Conservation (phyloP, 2,113 vertebrate genomes). For the Tachysurus fulvidraco region DNA sequence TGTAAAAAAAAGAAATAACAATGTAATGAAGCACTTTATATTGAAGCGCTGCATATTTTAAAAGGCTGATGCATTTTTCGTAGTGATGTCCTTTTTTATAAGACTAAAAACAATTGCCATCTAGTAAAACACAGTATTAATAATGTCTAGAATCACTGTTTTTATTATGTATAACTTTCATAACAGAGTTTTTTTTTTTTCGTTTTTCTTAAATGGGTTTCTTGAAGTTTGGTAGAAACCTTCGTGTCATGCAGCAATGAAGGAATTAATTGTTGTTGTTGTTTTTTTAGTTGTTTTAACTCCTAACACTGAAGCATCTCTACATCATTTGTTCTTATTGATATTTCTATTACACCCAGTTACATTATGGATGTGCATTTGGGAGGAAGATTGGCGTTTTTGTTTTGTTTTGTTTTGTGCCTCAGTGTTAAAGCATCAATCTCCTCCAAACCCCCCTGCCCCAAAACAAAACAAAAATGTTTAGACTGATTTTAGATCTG, state of each 20-base stretch:
- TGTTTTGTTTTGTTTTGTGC: slow-evolving; percentile 11
- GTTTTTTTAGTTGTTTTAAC: slow-evolving; percentile 27
- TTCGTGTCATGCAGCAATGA: slow-evolving; percentile 49
- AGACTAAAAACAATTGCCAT: slow-evolving; percentile 63
- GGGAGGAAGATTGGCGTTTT: not conserved
- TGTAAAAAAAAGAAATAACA: slow-evolving; percentile 73
- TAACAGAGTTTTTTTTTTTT: slow-evolving; percentile 46
- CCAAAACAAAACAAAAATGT: not conserved
- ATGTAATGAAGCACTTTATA: slow-evolving; percentile 82
- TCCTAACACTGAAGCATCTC: slow-evolving; percentile 39
- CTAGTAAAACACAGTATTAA: slow-evolving; percentile 65
- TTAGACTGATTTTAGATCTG: slow-evolving; percentile 26
- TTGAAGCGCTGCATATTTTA: slow-evolving; percentile 76
- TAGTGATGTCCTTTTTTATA: slow-evolving; percentile 78
- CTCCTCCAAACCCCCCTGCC: slow-evolving; percentile 2
- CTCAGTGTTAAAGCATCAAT: slow-evolving; percentile 29
- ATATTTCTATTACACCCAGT: slow-evolving; percentile 25
- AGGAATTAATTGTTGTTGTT: slow-evolving; percentile 48
- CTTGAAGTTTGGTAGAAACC: slow-evolving; percentile 38
- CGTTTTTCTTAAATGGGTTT: slow-evolving; percentile 45
- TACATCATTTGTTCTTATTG: slow-evolving; percentile 36
- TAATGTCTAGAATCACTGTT: slow-evolving; percentile 63
- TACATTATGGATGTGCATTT: slow-evolving; percentile 24
- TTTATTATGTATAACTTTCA: slow-evolving; percentile 54
- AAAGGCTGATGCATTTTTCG: slow-evolving; percentile 76